phyloP scores from a whole-genome alignment of 2,113 vertebrate genomes.

The Balaenoptera acutorostrata region DNA sequence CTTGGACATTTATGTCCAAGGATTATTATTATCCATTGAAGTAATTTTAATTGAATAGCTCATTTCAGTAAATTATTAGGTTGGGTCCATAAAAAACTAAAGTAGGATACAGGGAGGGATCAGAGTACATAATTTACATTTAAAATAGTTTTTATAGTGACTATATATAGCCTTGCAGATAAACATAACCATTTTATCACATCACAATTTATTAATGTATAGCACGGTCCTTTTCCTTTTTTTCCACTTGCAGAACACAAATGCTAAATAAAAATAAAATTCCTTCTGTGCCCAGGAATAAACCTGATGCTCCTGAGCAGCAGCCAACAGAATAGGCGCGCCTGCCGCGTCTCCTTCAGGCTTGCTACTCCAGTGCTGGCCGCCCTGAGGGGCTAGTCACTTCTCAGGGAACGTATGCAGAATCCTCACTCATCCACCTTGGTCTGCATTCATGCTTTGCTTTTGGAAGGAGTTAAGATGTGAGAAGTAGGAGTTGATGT shows the following conservation, averaged over 20 bases:
- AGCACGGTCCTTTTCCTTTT: neutral
- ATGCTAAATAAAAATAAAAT: slow-evolving; percentile 7
- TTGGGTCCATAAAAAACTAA: neutral
- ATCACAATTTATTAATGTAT: neutral
- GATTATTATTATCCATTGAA: neutral
- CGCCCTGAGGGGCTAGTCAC: neutral
- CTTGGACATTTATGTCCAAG: neutral
- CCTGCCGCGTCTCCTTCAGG: neutral
- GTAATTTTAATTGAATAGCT: neutral
- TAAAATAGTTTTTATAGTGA: slow-evolving; percentile 11
- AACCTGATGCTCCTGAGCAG: neutral
- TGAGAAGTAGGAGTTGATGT: neutral
- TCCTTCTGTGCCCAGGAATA: neutral
- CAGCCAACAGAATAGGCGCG: neutral
- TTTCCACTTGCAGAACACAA: neutral
- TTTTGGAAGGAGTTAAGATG: neutral
- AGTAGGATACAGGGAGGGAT: neutral
- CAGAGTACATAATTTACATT: neutral
- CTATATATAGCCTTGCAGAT: neutral
- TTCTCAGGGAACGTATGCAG: neutral
- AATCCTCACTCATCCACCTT: neutral
- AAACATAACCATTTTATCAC: neutral
- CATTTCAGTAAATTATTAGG: slow-evolving; percentile 36
- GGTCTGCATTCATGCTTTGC: neutral
- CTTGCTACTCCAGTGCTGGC: neutral